phyloP scores from a whole-genome alignment of 2,888 invertebrate species.

The Hypena proboscidalis region DNA sequence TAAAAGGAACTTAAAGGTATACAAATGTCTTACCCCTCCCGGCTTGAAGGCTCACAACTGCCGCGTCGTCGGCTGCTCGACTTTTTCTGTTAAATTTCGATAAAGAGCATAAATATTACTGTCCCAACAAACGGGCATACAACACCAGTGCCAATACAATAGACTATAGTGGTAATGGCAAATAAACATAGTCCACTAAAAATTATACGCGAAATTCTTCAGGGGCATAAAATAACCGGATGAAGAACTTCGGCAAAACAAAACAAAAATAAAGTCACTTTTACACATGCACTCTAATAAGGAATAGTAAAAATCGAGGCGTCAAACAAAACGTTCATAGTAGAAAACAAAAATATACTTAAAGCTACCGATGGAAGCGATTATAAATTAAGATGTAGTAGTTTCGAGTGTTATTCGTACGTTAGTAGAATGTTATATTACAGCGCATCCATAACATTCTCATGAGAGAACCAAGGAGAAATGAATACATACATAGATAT shows the following conservation, averaged over 20 bases:
- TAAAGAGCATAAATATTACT: slow-evolving; percentile 51
- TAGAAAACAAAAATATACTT: slow-evolving; percentile 54
- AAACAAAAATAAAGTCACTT: slow-evolving; percentile 60
- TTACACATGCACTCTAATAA: slow-evolving; percentile 75
- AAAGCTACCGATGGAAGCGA: slow-evolving; percentile 79
- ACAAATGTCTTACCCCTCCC: slow-evolving; percentile 61
- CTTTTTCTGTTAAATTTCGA: slow-evolving; percentile 79
- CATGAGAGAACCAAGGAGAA: slow-evolving; percentile 44
- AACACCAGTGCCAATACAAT: slow-evolving; percentile 85
- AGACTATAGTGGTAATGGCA: slow-evolving; percentile 82
- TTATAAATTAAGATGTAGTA: slow-evolving; percentile 54
- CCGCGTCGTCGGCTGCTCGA: slow-evolving; percentile 72
- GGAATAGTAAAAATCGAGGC: slow-evolving; percentile 64
- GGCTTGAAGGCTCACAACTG: slow-evolving; percentile 69
- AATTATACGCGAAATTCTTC: slow-evolving; percentile 59
- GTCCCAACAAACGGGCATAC: slow-evolving; percentile 42
- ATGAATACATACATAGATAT: slow-evolving; percentile 32
- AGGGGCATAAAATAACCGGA: slow-evolving; percentile 33
- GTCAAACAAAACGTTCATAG: slow-evolving; percentile 58
- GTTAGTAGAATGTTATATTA: slow-evolving; percentile 58
- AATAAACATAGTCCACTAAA: slow-evolving; percentile 70
- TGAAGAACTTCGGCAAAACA: slow-evolving; percentile 60
- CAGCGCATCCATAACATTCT: slow-evolving; percentile 80
- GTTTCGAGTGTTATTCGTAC: slow-evolving; percentile 30
- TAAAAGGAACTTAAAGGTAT: neutral